Evolutionary conservation across 2,888 invertebrate genomes (phyloP), one percentile per base, ranked within the genome.

Genomic region (Panopea generosa): DNA sequence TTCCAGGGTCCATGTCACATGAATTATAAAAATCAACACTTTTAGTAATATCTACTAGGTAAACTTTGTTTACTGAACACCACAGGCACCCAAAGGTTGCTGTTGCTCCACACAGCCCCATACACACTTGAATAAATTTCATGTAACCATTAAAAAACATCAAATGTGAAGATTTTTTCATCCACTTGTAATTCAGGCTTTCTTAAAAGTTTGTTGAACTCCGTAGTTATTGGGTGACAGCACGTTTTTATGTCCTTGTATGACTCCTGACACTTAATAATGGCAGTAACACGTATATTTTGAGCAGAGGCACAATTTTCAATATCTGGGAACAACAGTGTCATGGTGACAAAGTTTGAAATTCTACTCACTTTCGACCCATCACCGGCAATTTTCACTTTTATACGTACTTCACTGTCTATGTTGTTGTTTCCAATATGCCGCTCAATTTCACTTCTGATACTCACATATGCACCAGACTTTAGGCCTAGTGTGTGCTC

Each of bases 51-150:
- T 33, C 33, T 7, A 11, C 11, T 7, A 56, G 18, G 1, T 56
- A 47, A 33, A 20, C 14, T 56, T 66, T 67, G 22, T 40, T 16
- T n/a, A 69, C 61, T 16, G 16, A 7, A 47, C 68, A 69, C 68
- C 68, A 69, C 1, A 53, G 60, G 26, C 60, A 67, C 2, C 57
- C 67, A 26, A 50, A 67, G 18, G 57, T 67, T n/a, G 38, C 57
- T 26, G 59, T 67, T 11, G 68, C 27, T 0, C 55, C 55, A 61
- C n/a, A 33, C 1, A 69, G 55, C 6, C 68, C 68, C 1, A 61
- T 4, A 33, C 60, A 61, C 1, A 53, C 9, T 24, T 61, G 68
- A 9, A 69, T 29, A 22, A 69, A 69, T 24, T 69, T 69, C 68
- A 68, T 68, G 24, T 69, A 60, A 2, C 68, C 61, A 24, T n/a